Evolutionary conservation across 2,113 vertebrate genomes (phyloP).

Genomic region (Plecturocebus donacophilus): DNA sequence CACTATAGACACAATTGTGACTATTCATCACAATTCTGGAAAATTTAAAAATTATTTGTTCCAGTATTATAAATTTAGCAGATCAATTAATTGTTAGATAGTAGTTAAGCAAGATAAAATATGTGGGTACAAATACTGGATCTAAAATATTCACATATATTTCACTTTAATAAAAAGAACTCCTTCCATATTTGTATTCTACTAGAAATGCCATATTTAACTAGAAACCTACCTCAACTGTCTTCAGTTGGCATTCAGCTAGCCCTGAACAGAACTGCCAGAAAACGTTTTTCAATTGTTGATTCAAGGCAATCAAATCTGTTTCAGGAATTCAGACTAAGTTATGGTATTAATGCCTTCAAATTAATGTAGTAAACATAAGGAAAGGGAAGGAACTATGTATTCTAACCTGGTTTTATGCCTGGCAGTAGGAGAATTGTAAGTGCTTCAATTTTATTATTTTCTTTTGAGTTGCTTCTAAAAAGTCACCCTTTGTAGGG

Average conservation of each 20-base stretch:
- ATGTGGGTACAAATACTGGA: neutral
- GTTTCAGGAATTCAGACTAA: neutral
- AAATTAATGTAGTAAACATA: neutral
- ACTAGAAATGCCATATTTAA: neutral
- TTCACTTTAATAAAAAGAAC: neutral
- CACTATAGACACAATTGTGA: neutral
- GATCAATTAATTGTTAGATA: neutral
- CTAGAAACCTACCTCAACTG: neutral
- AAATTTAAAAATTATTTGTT: neutral
- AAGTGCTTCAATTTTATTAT: neutral
- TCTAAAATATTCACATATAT: neutral
- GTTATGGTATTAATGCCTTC: neutral
- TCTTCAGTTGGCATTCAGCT: neutral
- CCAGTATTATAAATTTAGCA: neutral
- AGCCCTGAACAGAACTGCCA: neutral
- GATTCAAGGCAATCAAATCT: neutral
- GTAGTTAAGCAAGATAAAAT: neutral
- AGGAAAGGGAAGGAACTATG: neutral
- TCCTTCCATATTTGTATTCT: neutral
- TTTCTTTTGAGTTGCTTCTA: neutral
- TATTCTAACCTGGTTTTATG: neutral
- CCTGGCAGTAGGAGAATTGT: neutral
- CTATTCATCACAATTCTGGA: neutral
- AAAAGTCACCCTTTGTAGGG: neutral
- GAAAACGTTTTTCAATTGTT: neutral